Conservation (phyloP, 2,888 invertebrate genomes). For the Andrena trimmerana region DNA sequence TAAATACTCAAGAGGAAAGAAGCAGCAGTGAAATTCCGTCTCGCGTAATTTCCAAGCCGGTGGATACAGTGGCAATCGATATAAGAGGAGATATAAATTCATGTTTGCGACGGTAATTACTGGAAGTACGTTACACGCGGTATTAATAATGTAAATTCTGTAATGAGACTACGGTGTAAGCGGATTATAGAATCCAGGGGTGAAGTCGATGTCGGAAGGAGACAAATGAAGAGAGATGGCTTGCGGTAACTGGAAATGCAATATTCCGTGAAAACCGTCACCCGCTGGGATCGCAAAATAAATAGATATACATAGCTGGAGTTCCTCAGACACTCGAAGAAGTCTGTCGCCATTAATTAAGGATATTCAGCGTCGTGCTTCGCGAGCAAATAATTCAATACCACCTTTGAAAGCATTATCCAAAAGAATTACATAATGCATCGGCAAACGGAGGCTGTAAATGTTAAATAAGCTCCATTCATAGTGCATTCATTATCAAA, state of each 20-base stretch:
- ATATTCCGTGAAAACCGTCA: constrained; percentile 72
- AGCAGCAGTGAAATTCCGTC: neutral
- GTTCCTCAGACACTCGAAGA: constrained; percentile 56
- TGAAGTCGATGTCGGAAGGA: constrained; percentile 72
- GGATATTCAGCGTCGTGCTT: neutral
- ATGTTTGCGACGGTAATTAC: constrained; percentile 1
- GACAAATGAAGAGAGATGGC: constrained; percentile 77
- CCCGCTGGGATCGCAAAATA: constrained; percentile 68
- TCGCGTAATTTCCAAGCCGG: neutral
- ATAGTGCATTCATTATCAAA: neutral
- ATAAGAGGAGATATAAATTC: neutral
- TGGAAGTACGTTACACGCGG: constrained; percentile 54
- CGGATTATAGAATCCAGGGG: constrained; percentile 71
- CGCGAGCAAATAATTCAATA: neutral
- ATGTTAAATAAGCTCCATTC: too few species aligned
- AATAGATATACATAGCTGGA: constrained; percentile 73
- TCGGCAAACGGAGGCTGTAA: too few species aligned
- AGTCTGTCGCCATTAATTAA: constrained; percentile 46
- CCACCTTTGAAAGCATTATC: too few species aligned
- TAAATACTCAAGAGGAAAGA: too few species aligned
- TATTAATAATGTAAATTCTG: constrained; percentile 68
- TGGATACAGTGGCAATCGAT: neutral
- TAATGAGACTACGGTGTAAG: constrained; percentile 70
- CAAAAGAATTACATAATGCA: too few species aligned
- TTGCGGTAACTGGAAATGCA: constrained; percentile 75